Conservation (phyloP, 2,888 invertebrate genomes). For the Scaeva pyrastri region DNA sequence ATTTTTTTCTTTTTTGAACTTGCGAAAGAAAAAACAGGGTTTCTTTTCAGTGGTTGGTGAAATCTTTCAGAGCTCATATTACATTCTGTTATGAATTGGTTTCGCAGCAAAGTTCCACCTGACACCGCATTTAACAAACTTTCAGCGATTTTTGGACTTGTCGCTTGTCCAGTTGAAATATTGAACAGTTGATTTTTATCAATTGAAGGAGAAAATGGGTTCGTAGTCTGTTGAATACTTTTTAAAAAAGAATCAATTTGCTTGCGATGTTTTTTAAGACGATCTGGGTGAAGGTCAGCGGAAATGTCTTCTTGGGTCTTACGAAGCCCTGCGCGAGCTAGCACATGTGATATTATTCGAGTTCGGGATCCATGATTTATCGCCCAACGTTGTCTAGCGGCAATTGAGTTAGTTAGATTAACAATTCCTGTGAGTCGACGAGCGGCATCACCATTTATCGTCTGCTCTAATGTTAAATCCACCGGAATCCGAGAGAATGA, state of each 20-base stretch:
- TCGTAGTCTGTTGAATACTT: constrained; percentile 65
- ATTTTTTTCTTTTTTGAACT: no score
- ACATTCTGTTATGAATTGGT: constrained; percentile 5
- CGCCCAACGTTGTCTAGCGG: constrained; percentile 76
- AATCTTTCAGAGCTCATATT: not conserved
- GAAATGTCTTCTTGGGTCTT: not conserved
- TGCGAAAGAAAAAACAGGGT: not conserved
- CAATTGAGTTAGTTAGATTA: constrained; percentile 78
- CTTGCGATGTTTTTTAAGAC: not conserved
- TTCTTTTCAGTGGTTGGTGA: not conserved
- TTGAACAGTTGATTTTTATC: constrained; percentile 75
- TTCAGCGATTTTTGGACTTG: constrained; percentile 58
- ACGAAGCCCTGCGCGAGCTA: not conserved
- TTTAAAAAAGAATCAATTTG: constrained; percentile 43
- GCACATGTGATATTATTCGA: constrained; percentile 13
- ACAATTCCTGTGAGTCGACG: constrained; percentile 76
- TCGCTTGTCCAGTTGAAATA: constrained; percentile 74
- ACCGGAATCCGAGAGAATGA: constrained; percentile 79
- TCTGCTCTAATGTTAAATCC: constrained; percentile 80
- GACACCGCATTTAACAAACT: not conserved
- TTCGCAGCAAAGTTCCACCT: not conserved
- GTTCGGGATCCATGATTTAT: constrained; percentile 71
- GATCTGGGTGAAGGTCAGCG: constrained; percentile 5
- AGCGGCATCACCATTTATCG: constrained; percentile 80
- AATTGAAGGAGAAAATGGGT: constrained; percentile 73